A percentile compares a stretch with the other conserved stretches of the same genome.
Evolutionary conservation across 2,797 vertebrate species (phyloP).

Genomic region (Sus cebifrons): DNA sequence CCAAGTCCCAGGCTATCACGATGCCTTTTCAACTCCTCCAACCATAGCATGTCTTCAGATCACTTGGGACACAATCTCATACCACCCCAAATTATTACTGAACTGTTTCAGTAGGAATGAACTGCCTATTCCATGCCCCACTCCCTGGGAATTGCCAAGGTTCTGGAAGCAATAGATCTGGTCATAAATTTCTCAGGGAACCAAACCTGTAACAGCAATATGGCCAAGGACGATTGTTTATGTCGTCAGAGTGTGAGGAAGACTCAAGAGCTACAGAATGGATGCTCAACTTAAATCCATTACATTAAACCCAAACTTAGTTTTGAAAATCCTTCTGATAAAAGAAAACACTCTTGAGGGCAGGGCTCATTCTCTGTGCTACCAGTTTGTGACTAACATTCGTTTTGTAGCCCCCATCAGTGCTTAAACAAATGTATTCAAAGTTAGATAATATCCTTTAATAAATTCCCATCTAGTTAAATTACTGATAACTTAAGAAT

Average conservation of each 20-base stretch:
- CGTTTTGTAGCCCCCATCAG: not conserved
- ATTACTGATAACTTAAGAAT: not conserved
- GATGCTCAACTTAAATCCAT: not conserved
- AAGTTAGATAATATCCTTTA: not conserved
- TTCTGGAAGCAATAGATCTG: not conserved
- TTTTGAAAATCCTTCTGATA: conserved; percentile 3
- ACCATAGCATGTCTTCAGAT: fast-evolving
- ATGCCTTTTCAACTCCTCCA: not conserved
- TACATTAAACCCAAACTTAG: not conserved
- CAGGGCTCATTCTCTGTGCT: not conserved
- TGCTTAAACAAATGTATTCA: not conserved
- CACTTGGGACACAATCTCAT: not conserved
- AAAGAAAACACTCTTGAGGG: not conserved
- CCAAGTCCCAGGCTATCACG: not conserved
- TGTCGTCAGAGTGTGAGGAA: not conserved
- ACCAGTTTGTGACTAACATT: not conserved
- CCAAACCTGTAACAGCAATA: not conserved
- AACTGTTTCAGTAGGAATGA: not conserved
- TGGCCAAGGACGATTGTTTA: not conserved
- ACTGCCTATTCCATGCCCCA: not conserved
- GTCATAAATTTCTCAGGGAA: not conserved
- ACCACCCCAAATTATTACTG: not conserved
- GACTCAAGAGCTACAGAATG: not conserved
- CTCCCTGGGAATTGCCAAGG: not conserved
- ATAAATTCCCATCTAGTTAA: conserved; percentile 24